Evolutionary conservation across 2,888 invertebrate species (phyloP), one percentile per base, ranked within the genome.

Genomic region (Blera fallax): DNA sequence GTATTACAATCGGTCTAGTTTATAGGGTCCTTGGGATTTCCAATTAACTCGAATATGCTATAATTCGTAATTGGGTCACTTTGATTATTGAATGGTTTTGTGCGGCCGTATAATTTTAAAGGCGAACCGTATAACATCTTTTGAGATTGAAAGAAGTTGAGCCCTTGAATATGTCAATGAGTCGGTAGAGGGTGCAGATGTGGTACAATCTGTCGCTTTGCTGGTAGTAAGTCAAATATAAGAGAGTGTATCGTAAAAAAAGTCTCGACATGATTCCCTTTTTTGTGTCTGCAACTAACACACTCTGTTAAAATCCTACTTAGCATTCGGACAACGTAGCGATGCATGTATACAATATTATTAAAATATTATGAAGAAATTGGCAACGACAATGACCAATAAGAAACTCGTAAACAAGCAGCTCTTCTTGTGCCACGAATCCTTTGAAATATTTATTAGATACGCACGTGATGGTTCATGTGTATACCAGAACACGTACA

Each of bases 361-460:
- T 16, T 14, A n/a, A 52, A 54, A 62, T 29, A 69, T 32, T 60
- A 78, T 62, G 69, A 50, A 67, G 77, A 34, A 77, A 69, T 40
- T 77, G 18, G 65, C 45, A 76, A 60, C 77, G 69, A 77, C 77
- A 78, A 78, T 69, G 78, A 45, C 78, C 78, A 69, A 70, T 54
- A 78, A 78, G 52, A 70, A 70, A 62, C 43, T 69, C 78, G 50
- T 62, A 62, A 62, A 70, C 69, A 62, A 45, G n/a, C 24, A 34
- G 48, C 18, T 45, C 34, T 54, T 40, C 45, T 45, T 16, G n/a
- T 45, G 27, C 52, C 29, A 62, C 50, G 77, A 69, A 77, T 69
- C 69, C 69, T 62, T 78, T 78, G 78, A 78, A 78, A 69, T 70
- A 78, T 78, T 69, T 78, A 78, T 78, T 78, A 78, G 78, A 52